A percentile compares a stretch with the other conserved stretches of the same genome.
These are phyloP conservation scores for Isichthys henryi DNA, from an alignment of 2,113 vertebrate genomes.

Conservation along the genomic window DNA sequence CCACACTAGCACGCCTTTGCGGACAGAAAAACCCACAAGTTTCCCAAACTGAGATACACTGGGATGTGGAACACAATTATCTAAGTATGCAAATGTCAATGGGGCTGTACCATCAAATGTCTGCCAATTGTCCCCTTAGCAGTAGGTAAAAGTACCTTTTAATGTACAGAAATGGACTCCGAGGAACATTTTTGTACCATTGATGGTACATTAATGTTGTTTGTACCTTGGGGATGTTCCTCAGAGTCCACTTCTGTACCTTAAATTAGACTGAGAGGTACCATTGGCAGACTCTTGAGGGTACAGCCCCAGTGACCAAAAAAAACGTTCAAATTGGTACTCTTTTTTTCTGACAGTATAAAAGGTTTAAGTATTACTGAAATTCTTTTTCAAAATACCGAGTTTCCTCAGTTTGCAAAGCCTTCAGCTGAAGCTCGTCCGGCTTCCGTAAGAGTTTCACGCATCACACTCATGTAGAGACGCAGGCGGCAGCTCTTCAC, in stretches of 20 bases:
- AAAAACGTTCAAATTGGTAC: neutral
- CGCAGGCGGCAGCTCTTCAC: conserved; percentile 34
- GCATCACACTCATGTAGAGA: neutral
- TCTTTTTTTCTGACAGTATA: neutral
- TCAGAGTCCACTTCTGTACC: neutral
- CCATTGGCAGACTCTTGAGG: neutral
- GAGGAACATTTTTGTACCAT: neutral
- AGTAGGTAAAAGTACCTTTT: neutral
- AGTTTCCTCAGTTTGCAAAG: neutral
- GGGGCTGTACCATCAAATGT: neutral
- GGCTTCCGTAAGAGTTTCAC: neutral
- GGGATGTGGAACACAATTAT: neutral
- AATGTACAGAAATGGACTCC: neutral
- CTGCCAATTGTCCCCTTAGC: neutral
- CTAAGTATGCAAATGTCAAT: neutral
- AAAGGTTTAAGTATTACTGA: neutral
- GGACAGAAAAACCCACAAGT: neutral
- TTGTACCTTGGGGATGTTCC: neutral
- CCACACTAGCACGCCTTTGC: neutral
- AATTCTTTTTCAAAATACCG: neutral
- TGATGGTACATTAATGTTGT: neutral
- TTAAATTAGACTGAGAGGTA: neutral
- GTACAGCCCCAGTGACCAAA: neutral
- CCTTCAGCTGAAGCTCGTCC: neutral
- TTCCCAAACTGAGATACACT: neutral